A percentile compares a stretch with the other conserved stretches of the same genome.
phyloP scores from a whole-genome alignment of 2,888 invertebrate genomes.

The Nephrotoma guestfalica region DNA sequence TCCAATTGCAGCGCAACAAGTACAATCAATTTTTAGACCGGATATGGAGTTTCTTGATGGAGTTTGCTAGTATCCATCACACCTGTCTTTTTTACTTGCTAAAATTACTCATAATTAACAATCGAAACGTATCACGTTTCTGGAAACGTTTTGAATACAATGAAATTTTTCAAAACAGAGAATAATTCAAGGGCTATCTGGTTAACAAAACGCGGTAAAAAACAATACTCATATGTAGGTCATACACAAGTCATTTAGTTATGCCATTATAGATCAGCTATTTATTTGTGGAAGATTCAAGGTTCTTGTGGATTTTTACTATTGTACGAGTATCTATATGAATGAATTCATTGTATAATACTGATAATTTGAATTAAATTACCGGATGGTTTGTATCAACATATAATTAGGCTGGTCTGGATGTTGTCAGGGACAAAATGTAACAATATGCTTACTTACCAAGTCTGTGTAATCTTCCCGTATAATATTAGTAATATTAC shows the following conservation, averaged over 20 bases:
- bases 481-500: constrained; percentile 6
- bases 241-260: not conserved
- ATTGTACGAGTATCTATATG: not conserved
- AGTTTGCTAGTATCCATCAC: too few relatives aligned
- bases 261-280: not conserved
- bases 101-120: not conserved
- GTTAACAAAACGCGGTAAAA: not conserved
- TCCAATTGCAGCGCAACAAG: not conserved
- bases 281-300: not conserved
- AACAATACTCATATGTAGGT: not conserved
- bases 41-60: not conserved
- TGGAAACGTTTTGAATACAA: not conserved
- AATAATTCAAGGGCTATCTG: not conserved
- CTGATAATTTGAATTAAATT: not conserved
- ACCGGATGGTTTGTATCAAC: not conserved
- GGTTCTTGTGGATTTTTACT: not conserved
- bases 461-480: not conserved
- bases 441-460: not conserved
- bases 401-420: not conserved
- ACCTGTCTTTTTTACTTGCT: too few relatives aligned
- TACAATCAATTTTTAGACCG: not conserved
- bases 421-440: not conserved
- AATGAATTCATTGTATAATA: not conserved
- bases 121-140: not conserved
- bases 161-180: not conserved